Base-by-base conservation (phyloP, 2,888 invertebrate species). In the Drosophila pullipes region DNA sequence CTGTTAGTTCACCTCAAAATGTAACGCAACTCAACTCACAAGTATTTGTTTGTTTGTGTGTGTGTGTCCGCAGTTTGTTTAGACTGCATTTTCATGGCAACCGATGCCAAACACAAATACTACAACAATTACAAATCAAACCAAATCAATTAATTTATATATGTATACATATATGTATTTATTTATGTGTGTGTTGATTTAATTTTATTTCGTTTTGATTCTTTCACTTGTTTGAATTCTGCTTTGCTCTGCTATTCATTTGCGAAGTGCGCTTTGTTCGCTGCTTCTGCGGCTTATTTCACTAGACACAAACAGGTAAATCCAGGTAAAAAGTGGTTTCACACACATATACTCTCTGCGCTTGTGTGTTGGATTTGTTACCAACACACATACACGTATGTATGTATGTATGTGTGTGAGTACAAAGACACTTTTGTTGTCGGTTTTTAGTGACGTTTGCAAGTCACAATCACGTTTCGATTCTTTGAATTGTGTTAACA, bases 261-360 rank as follows among this genome's bases (percentile, higher is more conserved):
- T 67, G 55, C 54, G 57, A 50, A 62, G 60, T 75, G 18, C 68
- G 78, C 75, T 81, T 80, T 81, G 81, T 76, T 71, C 63, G 59
- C 69, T 58, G 54, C 55, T 81, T 76, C 47, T 75, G 69, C 57
- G 70, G 78, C 70, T 78, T 74, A 68, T 82, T 78, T 76, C 78
- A 74, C 66, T 82, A 72, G 71, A 67, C 64, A 70, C 72, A 91
- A 92, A 91, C 91, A 91, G 92, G 91, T 92, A 92, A 91, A 75
- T 88, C 91, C 91, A 92, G 91, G 91, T 91, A 91, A 92, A 91
- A 91, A 91, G 91, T 91, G 85, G 92, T 89, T 90, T 82, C 78
- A 81, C 79, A 68, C 78, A 78, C 78, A n/a, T 30, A 60, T 70
- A 74, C 76, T 57, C 22, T 41, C 37, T 62, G 41, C 7, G 70